These are phyloP conservation scores for Andrena cerasifolii DNA, from an alignment of 1,140 invertebrate genomes.

Conservation along the genomic window DNA sequence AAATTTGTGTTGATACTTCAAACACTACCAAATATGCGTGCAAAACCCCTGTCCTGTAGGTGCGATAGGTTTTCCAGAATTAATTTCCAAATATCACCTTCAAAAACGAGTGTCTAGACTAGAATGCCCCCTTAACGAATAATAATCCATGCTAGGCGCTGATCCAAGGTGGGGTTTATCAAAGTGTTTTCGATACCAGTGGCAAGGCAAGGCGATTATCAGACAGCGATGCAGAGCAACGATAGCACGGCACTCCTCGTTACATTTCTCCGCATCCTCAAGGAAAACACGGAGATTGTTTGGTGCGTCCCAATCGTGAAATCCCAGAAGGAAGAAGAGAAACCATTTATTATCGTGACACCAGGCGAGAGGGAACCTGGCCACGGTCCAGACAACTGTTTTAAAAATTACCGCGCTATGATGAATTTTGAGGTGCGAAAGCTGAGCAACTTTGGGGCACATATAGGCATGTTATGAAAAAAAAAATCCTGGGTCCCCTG, in stretches of 20 bases:
- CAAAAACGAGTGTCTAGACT: no score
- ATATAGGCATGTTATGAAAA: no score
- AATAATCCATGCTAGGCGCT: no score
- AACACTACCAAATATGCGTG: no score
- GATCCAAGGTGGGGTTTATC: neutral
- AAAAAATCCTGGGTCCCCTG: no score
- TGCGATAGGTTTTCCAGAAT: no score
- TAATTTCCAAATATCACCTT: no score
- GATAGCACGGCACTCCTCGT: neutral
- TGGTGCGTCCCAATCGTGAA: neutral
- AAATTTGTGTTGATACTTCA: no score
- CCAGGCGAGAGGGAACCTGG: neutral
- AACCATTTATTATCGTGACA: neutral
- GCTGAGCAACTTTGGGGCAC: no score
- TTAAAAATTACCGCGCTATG: neutral
- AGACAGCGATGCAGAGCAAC: neutral
- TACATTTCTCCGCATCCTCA: conserved; percentile 1
- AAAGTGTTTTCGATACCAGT: neutral
- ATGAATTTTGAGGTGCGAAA: neutral
- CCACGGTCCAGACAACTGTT: neutral
- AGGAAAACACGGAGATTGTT: neutral
- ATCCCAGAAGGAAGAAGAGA: neutral
- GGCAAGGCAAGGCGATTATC: neutral
- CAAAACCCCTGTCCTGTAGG: no score
- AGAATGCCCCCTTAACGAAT: no score